These are phyloP conservation scores for Drosophila tropicalis DNA, from an alignment of 1,140 invertebrate genomes.

Conservation along the genomic window DNA sequence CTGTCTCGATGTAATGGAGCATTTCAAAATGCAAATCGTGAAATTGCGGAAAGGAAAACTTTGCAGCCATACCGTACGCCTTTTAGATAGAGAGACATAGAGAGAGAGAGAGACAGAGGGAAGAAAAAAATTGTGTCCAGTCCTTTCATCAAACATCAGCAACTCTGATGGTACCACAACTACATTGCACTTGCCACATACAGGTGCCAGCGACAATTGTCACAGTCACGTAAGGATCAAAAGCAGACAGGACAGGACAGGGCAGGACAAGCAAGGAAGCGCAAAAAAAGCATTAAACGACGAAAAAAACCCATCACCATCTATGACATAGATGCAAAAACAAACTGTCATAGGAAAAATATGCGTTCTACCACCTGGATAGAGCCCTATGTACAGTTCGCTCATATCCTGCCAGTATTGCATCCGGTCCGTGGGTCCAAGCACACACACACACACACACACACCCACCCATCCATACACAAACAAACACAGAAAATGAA, in stretches of 20 bases:
- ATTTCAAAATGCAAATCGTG: constrained; percentile 70
- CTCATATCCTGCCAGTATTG: constrained; percentile 68
- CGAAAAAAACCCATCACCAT: constrained; percentile 34
- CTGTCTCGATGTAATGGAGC: constrained; percentile 55
- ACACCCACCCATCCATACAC: constrained; percentile 22
- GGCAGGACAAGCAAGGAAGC: neutral
- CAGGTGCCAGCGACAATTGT: constrained; percentile 69
- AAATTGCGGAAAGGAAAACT: constrained; percentile 39
- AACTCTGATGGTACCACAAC: constrained; percentile 6
- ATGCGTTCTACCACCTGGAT: constrained; percentile 32
- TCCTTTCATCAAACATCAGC: constrained; percentile 19
- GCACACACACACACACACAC: constrained; percentile 25
- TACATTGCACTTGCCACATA: constrained; percentile 53
- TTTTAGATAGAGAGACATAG: too few species aligned
- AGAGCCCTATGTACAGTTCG: constrained; percentile 20
- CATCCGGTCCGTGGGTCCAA: constrained; percentile 48
- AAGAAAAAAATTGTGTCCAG: constrained; percentile 33
- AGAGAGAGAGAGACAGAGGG: neutral
- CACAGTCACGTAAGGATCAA: constrained; percentile 65
- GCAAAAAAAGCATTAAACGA: constrained; percentile 19
- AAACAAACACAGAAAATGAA: constrained; percentile 38
- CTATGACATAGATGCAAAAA: constrained; percentile 47
- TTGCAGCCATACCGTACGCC: constrained; percentile 29
- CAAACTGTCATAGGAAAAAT: constrained; percentile 59
- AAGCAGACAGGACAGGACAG: constrained; percentile 22